Evolutionary conservation across 2,113 vertebrate genomes (phyloP).

Genomic region (Nothoprocta pentlandii): DNA sequence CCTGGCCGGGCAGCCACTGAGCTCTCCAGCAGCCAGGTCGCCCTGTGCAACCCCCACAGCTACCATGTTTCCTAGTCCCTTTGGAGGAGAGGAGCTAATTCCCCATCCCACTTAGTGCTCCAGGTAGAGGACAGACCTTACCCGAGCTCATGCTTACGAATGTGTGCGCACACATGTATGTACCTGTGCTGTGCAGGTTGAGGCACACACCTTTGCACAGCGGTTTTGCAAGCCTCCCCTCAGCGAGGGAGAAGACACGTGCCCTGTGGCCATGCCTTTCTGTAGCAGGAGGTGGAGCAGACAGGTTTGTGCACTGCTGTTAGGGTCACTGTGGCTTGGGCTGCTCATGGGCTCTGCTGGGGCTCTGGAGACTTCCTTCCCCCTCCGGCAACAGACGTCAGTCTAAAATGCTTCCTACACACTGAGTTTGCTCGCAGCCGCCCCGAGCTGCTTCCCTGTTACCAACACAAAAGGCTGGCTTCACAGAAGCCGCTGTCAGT

Average conservation of each 20-base stretch:
- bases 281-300: not conserved
- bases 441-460: not conserved
- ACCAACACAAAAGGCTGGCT: not conserved
- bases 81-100: slow-evolving; percentile 83
- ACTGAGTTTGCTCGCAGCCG: not conserved
- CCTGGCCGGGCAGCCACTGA: slow-evolving; percentile 74
- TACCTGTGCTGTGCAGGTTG: not conserved
- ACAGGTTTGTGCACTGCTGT: not conserved
- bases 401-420: not conserved
- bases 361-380: not conserved
- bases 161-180: not conserved
- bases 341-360: not conserved
- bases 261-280: not conserved
- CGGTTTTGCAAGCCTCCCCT: not conserved
- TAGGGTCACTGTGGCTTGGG: not conserved
- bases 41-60: slow-evolving; percentile 80
- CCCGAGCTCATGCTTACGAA: fast-evolving
- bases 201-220: not conserved
- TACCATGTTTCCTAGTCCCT: slow-evolving; percentile 81
- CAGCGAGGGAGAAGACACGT: not conserved
- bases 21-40: slow-evolving; percentile 28
- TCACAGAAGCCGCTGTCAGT: not conserved
- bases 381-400: not conserved
- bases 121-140: slow-evolving; percentile 36
- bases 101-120: slow-evolving; percentile 79